These are phyloP conservation scores for Acropternis orthonyx DNA, from an alignment of 2,797 vertebrate species.

Conservation along the genomic window DNA sequence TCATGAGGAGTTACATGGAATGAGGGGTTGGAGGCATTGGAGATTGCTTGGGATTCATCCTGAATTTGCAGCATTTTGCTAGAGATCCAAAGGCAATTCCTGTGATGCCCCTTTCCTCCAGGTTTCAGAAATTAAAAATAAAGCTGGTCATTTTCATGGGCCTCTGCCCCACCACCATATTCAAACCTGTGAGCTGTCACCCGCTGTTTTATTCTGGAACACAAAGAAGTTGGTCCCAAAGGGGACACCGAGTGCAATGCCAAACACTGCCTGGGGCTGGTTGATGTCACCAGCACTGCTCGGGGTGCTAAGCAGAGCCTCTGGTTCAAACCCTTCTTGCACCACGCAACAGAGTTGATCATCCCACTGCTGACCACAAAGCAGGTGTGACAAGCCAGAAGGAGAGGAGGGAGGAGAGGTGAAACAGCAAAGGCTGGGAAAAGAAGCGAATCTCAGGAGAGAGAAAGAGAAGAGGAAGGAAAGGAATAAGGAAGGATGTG, in stretches of 20 bases:
- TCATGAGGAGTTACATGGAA: neutral
- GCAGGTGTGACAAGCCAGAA: neutral
- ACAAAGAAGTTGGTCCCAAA: neutral
- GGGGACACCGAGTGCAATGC: rapidly evolving
- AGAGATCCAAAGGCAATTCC: neutral
- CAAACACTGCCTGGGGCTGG: neutral
- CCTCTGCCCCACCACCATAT: neutral
- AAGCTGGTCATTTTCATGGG: neutral
- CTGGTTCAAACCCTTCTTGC: neutral
- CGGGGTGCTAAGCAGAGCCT: neutral
- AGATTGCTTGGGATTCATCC: neutral
- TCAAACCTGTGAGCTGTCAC: neutral
- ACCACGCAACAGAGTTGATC: neutral
- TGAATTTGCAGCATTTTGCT: neutral
- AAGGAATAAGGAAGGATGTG: neutral
- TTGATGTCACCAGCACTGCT: rapidly evolving
- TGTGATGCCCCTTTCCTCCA: neutral
- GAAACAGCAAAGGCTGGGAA: neutral
- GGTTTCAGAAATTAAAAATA: neutral
- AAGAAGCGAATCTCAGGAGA: neutral
- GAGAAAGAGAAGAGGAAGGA: neutral
- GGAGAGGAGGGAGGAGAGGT: neutral
- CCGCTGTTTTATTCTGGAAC: neutral
- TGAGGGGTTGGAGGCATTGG: neutral
- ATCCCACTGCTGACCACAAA: neutral